phyloP scores from a whole-genome alignment of 2,888 invertebrate species.

The Drosophila setosimentum region DNA sequence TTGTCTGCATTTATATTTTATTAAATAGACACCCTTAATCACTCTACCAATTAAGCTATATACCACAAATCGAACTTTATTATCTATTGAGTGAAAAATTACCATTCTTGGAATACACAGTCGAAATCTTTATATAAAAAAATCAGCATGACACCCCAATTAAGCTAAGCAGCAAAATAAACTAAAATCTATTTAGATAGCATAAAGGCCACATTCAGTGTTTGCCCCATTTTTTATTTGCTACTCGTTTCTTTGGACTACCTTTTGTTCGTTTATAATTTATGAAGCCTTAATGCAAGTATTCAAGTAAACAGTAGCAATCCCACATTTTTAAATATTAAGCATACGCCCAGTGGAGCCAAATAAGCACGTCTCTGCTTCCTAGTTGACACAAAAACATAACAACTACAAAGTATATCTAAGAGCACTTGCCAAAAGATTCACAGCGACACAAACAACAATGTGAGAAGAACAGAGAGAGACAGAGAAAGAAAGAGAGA shows the following conservation, averaged over 20 bases:
- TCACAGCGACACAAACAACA: conserved; percentile 21
- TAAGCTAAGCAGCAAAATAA: not conserved
- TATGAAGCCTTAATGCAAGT: conserved; percentile 14
- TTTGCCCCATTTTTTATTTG: not conserved
- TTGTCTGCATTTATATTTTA: not conserved
- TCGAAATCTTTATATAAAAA: not conserved
- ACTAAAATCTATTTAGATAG: not conserved
- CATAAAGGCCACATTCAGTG: not conserved
- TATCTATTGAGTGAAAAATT: not conserved
- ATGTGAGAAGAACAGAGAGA: not conserved
- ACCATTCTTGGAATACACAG: too few relatives aligned
- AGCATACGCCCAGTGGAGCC: conserved; percentile 36
- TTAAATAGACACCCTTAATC: not conserved
- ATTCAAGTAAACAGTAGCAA: conserved; percentile 7
- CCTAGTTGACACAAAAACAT: conserved; percentile 19
- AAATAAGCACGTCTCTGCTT: conserved; percentile 22
- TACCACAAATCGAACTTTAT: not conserved
- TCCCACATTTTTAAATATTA: conserved; percentile 40
- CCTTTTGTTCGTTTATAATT: conserved; percentile 5
- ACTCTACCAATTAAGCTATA: not conserved
- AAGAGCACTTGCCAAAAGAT: conserved; percentile 50
- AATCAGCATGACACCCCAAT: not conserved
- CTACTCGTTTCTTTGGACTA: conserved; percentile 7
- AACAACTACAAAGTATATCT: conserved; percentile 17
- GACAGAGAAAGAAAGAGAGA: not conserved